phyloP scores from a whole-genome alignment of 2,113 vertebrate genomes.

The Gallinago paraguaiae region DNA sequence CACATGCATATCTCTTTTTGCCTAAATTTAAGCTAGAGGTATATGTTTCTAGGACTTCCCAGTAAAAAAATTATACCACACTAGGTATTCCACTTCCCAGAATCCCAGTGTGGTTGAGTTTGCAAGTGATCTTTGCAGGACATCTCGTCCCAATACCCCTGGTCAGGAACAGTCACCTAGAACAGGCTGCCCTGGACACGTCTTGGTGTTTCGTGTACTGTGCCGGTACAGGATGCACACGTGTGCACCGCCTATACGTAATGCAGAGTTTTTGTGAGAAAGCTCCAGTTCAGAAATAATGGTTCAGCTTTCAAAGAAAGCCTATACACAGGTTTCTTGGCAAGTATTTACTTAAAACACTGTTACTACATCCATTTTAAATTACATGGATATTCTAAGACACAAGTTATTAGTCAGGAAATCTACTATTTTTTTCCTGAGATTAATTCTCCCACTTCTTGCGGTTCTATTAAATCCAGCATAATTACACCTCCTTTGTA shows the following conservation, averaged over 20 bases:
- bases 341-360: neutral
- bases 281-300: neutral
- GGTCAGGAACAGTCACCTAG: neutral
- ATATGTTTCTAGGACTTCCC: neutral
- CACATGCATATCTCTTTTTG: neutral
- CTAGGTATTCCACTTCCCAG: neutral
- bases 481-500: fast-evolving
- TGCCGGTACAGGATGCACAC: too few relatives aligned
- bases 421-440: neutral
- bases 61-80: neutral
- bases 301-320: neutral
- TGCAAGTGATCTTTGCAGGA: neutral
- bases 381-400: neutral
- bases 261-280: neutral
- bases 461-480: neutral
- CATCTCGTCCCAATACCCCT: neutral
- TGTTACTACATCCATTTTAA: neutral
- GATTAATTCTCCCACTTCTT: neutral
- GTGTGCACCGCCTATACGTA: fast-evolving
- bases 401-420: neutral
- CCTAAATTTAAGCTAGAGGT: neutral
- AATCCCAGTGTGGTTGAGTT: fast-evolving
- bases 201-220: neutral
- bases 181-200: neutral
- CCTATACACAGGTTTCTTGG: neutral